A percentile compares a stretch with the other conserved stretches of the same genome.
Conservation (phyloP, 2,113 vertebrate genomes). For the Saccopteryx leptura region DNA sequence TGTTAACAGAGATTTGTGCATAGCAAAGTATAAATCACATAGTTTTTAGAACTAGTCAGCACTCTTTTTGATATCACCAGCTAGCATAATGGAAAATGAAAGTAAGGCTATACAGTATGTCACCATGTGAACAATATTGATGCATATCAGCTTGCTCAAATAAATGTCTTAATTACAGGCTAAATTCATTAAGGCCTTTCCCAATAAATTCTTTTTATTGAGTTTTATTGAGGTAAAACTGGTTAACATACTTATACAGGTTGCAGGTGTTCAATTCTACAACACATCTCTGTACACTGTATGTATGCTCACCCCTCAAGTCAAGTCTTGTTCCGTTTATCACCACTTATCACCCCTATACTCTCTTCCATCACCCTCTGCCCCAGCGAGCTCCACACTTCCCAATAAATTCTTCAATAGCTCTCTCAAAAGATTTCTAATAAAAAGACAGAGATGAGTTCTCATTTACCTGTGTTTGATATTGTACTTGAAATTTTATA, state of each 20-base stretch:
- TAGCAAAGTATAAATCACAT: background rate
- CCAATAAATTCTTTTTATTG: background rate
- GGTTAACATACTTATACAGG: too few relatives aligned
- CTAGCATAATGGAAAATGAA: constrained; percentile 31
- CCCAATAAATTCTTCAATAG: background rate
- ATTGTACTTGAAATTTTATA: constrained; percentile 15
- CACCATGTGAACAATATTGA: background rate
- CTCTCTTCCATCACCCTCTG: too few relatives aligned
- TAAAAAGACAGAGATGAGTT: background rate
- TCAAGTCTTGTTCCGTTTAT: too few relatives aligned
- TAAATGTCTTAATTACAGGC: background rate
- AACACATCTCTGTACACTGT: too few relatives aligned
- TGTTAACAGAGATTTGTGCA: background rate
- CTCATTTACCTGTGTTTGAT: background rate
- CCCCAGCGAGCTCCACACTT: background rate
- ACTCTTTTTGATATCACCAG: background rate
- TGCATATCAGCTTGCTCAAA: background rate
- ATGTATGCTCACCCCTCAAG: too few relatives aligned
- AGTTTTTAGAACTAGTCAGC: background rate
- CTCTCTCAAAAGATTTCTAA: constrained; percentile 54
- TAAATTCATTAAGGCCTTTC: constrained; percentile 10
- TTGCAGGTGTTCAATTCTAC: too few relatives aligned
- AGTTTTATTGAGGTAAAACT: too few relatives aligned
- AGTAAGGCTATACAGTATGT: background rate
- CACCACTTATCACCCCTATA: too few relatives aligned